Conservation (phyloP, 2,113 vertebrate genomes). For the Anhinga rufa region DNA sequence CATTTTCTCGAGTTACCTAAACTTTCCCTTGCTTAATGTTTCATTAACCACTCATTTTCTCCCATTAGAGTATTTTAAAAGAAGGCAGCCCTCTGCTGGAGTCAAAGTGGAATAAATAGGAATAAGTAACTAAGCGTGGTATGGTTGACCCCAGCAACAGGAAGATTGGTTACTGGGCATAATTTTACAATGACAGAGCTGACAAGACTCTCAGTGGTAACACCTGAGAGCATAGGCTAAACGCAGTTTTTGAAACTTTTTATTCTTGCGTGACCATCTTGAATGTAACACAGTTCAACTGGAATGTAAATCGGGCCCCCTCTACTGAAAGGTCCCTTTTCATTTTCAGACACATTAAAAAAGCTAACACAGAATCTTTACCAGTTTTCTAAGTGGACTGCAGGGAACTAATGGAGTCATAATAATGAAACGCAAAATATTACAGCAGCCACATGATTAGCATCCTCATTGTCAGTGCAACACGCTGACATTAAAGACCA, state of each 20-base stretch:
- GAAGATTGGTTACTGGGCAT: background rate
- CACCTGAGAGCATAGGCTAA: background rate
- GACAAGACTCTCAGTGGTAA: background rate
- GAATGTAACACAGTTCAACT: background rate
- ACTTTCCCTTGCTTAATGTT: background rate
- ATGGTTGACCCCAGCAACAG: background rate
- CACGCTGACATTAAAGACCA: background rate
- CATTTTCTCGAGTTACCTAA: background rate
- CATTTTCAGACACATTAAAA: background rate
- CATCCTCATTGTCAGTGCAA: background rate
- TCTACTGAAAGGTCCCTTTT: background rate
- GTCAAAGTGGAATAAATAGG: background rate
- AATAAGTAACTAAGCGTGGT: background rate
- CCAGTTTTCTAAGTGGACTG: background rate
- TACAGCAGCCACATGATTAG: background rate
- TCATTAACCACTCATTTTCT: background rate
- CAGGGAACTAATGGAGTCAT: background rate
- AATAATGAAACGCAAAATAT: background rate
- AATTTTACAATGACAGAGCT: background rate
- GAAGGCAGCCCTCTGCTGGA: slow-evolving; percentile 21
- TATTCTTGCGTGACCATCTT: background rate
- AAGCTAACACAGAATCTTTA: background rate
- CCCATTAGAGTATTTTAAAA: background rate
- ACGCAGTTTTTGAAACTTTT: background rate
- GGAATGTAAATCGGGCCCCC: background rate